Evolutionary conservation across 2,113 vertebrate genomes (phyloP), one percentile per base, ranked within the genome.

Genomic region (Microcebus griseorufus): DNA sequence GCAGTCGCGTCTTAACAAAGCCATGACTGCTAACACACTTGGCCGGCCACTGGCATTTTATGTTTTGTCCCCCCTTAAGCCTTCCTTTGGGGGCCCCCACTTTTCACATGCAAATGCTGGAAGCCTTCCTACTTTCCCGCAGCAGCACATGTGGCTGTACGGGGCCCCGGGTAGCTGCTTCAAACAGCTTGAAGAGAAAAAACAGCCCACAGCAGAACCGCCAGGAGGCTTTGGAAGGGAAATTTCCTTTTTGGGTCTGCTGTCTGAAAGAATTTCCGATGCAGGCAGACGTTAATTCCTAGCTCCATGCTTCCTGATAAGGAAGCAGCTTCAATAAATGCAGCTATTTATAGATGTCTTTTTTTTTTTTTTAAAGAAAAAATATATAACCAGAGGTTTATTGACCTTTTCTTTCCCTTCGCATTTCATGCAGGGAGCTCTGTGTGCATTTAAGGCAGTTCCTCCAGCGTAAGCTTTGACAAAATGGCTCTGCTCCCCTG

Each of bases 221-320:
- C 60, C 79, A 37, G 96, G 97, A 96, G 98, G 90, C 97, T 98
- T 98, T 96, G 97, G 96, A 98, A 98, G 98, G 98, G 98, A 98
- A 99, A 98, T 99, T 98, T 98, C 99, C 98, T 99, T 99, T 99
- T 99, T 99, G 98, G 98, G 98, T 97, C 98, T 98, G 98, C 98
- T 98, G 96, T 98, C 98, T 98, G 98, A 98, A 99, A 98, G 98
- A 99, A 98, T 99, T 99, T 99, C 98, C 98, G 94, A 98, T 98
- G 99, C 96, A 98, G 98, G 98, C 98, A 98, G 98, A 98, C 97
- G 94, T 98, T 98, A 98, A 98, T 99, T 99, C 98, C 98, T 97
- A 98, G 98, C 98, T 98, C 96, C 96, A 81, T 97, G 97, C 97
- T 99, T 99, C 99, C 98, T 98, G 98, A 99, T 99, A 99, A 99